These are phyloP conservation scores for Cetonia aurata DNA, from an alignment of 2,888 invertebrate genomes.

Conservation along the genomic window DNA sequence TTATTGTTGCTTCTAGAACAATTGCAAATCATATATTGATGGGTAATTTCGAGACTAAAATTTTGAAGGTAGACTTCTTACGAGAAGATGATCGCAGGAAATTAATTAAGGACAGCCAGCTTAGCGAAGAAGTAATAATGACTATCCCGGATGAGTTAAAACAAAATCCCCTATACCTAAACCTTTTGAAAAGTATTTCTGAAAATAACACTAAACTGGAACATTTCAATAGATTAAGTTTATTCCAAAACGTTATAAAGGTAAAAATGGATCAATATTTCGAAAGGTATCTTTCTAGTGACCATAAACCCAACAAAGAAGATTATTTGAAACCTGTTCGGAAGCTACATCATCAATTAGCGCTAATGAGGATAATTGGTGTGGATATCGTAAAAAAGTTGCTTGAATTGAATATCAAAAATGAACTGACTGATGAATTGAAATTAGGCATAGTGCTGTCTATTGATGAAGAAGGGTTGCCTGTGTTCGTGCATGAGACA, in stretches of 20 bases:
- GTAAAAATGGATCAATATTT: neutral
- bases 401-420: neutral
- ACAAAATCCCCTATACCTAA: neutral
- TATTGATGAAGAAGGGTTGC: neutral
- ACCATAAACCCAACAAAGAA: too few species aligned
- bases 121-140: neutral
- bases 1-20: neutral
- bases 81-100: neutral
- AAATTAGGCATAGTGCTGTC: neutral
- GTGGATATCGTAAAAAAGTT: neutral
- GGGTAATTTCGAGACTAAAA: neutral
- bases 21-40: neutral
- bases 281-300: neutral
- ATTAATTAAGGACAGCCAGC: neutral
- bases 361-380: too few species aligned
- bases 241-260: neutral
- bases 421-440: neutral
- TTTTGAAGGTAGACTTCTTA: neutral
- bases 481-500: neutral
- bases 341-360: too few species aligned
- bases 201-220: too few species aligned
- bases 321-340: too few species aligned
- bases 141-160: neutral
- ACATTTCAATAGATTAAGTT: neutral
- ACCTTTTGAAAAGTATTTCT: neutral